Base-by-base conservation (phyloP, 2,797 vertebrate genomes). In the Spinus pinus region DNA sequence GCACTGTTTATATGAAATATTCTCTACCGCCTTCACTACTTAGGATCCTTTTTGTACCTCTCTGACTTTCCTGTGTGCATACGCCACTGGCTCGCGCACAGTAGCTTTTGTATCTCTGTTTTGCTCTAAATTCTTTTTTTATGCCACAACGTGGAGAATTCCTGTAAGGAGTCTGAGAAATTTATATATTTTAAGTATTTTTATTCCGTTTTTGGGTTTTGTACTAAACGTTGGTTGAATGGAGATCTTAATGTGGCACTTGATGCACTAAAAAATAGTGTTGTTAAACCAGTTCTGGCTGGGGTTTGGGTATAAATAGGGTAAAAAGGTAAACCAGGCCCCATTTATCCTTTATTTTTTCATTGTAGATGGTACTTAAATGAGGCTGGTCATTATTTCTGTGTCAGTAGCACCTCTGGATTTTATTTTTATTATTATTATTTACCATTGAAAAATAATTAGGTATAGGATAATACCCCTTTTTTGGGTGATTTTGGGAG, bases 11-110 rank as follows among this genome's bases (percentile, higher is more conserved):
- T 95, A 81, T 71, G 1, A 91, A 81, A 37, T 70, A n/a, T 20
- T 81, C 18, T 57, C n/a, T 71, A 10, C 65, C 50, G 65, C 60
- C 73, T 94, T 96, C 50, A 18, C 66, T 86, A n/a, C 65, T 62
- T 74, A 51, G 57, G 37, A 30, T 78, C 41, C 50, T 44, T 96
- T 92, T 95, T 90, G 46, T 95, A 93, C 25, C 4, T n/a, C 67
- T 72, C 85, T 31, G 73, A 10, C 67, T 84, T 56, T 46, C 50
- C 30, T 0, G 0, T 73, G 88, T 88, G 35, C 77, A 9, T 46
- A 28, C 0, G 20, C 88, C 20, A 8, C 90, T 85, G 94, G 65
- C 73, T 64, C 3, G 4, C 88, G 93, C 90, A 53, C 95, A 88
- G 62, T 47, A 54, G 64, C 71, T 96, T 95, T 92, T 80, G 16